Percentiles rank a stretch among this genome's conserved stretches.
phyloP scores from a whole-genome alignment of 2,888 invertebrate species.

The Xylota sylvarum region DNA sequence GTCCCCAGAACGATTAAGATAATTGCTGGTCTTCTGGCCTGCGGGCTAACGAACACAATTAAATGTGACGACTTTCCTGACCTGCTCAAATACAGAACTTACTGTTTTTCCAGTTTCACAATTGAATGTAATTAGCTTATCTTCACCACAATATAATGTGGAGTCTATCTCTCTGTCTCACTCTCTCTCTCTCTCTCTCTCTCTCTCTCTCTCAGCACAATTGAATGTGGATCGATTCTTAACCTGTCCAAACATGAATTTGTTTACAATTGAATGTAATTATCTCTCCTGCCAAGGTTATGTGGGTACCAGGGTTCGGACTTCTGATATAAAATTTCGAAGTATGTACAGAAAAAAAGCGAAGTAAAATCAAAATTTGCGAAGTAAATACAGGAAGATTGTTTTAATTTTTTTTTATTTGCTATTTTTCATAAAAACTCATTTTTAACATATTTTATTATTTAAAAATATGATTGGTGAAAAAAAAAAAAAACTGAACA shows the following conservation, averaged over 20 bases:
- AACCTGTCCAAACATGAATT: conserved; percentile 12
- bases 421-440: too few species aligned
- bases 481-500: too few species aligned
- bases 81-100: neutral
- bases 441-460: too few species aligned
- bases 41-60: neutral
- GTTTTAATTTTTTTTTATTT: too few species aligned
- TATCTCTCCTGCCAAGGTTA: neutral
- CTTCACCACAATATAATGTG: conserved; percentile 15
- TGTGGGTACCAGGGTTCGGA: too few species aligned
- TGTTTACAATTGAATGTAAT: conserved; percentile 15
- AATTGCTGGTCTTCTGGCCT: neutral
- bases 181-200: too few species aligned
- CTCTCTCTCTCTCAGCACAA: neutral
- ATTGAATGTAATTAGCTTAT: conserved; percentile 13
- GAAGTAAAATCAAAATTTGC: too few species aligned
- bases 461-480: too few species aligned
- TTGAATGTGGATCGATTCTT: conserved; percentile 11
- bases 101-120: conserved; percentile 12
- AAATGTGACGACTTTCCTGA: neutral
- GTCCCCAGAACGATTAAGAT: neutral
- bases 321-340: too few species aligned
- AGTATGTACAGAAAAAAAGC: too few species aligned
- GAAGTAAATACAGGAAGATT: too few species aligned
- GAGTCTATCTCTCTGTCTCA: neutral